Base-by-base conservation (phyloP, 2,888 invertebrate genomes). In the Pyrocoelia pectoralis region DNA sequence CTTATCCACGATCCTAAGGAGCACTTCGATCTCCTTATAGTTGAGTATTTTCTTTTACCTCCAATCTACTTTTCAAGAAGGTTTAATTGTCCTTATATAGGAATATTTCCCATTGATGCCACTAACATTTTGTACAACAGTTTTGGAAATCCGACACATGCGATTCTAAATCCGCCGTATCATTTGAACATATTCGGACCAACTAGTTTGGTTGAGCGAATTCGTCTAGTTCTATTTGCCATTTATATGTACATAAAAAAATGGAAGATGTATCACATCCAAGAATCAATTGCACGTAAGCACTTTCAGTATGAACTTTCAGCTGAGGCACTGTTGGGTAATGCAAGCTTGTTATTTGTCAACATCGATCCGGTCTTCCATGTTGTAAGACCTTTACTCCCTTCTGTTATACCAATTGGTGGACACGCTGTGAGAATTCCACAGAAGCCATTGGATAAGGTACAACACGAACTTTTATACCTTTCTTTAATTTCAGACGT, bases 21-120 rank as follows among this genome's bases (percentile, higher is more conserved):
- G 18, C 80, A 81, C 57, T 88, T 87, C 67, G 88, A 88, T 74
- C 72, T 86, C 24, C 83, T 87, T 0, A 77, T 88, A 33, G 81
- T 84, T 1, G 88, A 88, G 75, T 82, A 83, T 9, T 79, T 85
- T 6, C 78, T 83, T 1, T 84, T 85, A 0, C 56, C 84, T 0
- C 71, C 84, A 28, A 84, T 83, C 56, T 84, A 83, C 0, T 82
- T 84, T 14, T 84, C 85, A 12, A 82, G 85, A 40, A 84, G 84
- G 68, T 87, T 87, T 71, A 75, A 83, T 28, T 82, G 80, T 18
- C 85, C 87, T 1, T 82, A 85, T 46, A 84, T 88, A 60, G 81
- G 84, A 2, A 81, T 87, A 2, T 82, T 84, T 4, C 79, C 85
- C 0, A 77, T 84, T 4, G 84, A 82, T 61, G 84, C 84, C 0